Percentiles rank a stretch among this genome's conserved stretches.
Evolutionary conservation across 2,113 vertebrate species (phyloP).

Genomic region (Hippolais icterina): DNA sequence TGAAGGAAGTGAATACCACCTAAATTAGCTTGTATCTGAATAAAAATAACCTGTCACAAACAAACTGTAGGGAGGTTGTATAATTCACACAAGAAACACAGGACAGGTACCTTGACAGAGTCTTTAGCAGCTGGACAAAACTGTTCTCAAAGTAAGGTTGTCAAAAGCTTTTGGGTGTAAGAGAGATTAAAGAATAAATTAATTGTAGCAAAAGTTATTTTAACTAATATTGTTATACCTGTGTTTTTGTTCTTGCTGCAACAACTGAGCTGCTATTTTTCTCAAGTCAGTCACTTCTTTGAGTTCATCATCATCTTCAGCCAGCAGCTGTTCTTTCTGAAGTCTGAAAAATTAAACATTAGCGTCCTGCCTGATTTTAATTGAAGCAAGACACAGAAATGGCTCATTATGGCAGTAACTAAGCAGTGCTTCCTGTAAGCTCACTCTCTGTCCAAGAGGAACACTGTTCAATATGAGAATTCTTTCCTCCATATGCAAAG

Average conservation of each 20-base stretch:
- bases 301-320: slow-evolving; percentile 88
- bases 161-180: not conserved
- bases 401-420: not conserved
- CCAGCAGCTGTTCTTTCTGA: slow-evolving; percentile 83
- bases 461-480: not conserved
- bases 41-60: not conserved
- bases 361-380: not conserved
- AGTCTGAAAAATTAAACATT: slow-evolving; percentile 73
- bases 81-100: not conserved
- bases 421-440: not conserved
- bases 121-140: not conserved
- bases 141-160: not conserved
- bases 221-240: slow-evolving; percentile 74
- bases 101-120: not conserved
- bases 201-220: not conserved
- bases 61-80: not conserved
- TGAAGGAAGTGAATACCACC: not conserved
- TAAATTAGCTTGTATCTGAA: not conserved
- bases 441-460: not conserved
- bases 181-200: not conserved
- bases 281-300: slow-evolving; percentile 94
- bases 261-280: slow-evolving; percentile 92
- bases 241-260: slow-evolving; percentile 96
- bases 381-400: not conserved
- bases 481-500: not conserved